Evolutionary conservation across 2,113 vertebrate genomes (phyloP), one percentile per base, ranked within the genome.

Genomic region (Quiscalus mexicanus): DNA sequence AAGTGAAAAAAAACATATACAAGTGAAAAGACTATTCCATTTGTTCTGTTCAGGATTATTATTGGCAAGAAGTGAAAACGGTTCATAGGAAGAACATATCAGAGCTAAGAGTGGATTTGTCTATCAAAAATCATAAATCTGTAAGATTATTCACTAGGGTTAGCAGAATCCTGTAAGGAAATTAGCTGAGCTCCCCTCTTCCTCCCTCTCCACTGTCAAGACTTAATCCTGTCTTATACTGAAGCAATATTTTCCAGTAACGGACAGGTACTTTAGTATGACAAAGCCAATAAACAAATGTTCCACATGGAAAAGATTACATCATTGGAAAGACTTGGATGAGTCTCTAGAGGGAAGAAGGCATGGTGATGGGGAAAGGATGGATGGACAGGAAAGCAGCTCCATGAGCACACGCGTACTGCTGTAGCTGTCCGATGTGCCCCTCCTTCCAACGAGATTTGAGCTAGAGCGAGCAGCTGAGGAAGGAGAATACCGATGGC

Each of bases 401-500:
- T 44, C n/a, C 10, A 0, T 19, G 53, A 62, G 15, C 19, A 1
- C 31, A 9, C 15, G 2, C 0, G 0, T 12, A 1, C 11, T 30
- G 44, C 1, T 3, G 30, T 17, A 59, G 33, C 45, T n/a, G 49
- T 11, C 23, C 1, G 0, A 6, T 6, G 11, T 2, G 20, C 31
- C 9, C 16, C 37, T 25, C 22, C 15, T 59, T 25, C 2, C 3
- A 27, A 8, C 2, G 2, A 17, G 14, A 15, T 19, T 35, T 27
- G 37, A 47, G 17, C 23, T 44, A 12, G 35, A n/a, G 52, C 7
- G 18, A 12, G 55, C 28, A n/a, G 1, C 41, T 2, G 3, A 55
- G 31, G 25, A 60, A 53, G 20, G 44, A 4, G 12, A 19, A 23
- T 5, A 22, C 1, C 53, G 5, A 31, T 11, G 28, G 5, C 31